Conservation (phyloP, 1,140 invertebrate species). For the Hypothenemus hampei region DNA sequence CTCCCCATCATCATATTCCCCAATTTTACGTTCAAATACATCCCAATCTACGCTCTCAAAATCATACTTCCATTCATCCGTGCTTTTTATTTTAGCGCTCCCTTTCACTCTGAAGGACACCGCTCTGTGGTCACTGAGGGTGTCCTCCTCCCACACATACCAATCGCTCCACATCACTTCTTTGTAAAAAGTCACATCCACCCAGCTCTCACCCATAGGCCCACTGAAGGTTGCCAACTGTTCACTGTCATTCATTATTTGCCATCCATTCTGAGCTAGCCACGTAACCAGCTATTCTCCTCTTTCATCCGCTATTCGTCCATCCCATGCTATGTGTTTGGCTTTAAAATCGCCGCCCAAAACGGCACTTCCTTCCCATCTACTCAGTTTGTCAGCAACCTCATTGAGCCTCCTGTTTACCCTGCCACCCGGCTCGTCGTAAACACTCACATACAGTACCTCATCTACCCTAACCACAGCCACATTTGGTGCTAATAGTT, state of each 20-base stretch:
- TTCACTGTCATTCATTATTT: neutral
- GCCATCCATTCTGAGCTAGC: neutral
- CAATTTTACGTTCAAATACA: neutral
- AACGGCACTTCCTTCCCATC: neutral
- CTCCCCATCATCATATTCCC: neutral
- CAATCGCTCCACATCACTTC: neutral
- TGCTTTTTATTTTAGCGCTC: neutral
- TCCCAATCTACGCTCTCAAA: neutral
- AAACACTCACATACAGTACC: neutral
- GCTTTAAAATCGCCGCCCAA: neutral
- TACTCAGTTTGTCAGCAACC: too few species aligned
- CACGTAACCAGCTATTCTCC: neutral
- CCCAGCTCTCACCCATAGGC: neutral
- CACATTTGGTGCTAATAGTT: neutral
- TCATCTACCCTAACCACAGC: neutral
- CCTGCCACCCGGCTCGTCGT: neutral
- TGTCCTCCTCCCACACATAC: neutral
- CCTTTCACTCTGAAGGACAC: neutral
- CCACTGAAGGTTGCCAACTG: neutral
- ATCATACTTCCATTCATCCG: neutral
- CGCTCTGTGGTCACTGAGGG: neutral
- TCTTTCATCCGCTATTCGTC: neutral
- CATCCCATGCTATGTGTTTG: neutral
- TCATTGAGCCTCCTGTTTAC: neutral
- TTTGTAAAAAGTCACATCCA: neutral